Percentiles rank a stretch among this genome's conserved stretches.
Evolutionary conservation across 2,888 invertebrate genomes (phyloP).

Genomic region (Scaptomyza caliginosa): DNA sequence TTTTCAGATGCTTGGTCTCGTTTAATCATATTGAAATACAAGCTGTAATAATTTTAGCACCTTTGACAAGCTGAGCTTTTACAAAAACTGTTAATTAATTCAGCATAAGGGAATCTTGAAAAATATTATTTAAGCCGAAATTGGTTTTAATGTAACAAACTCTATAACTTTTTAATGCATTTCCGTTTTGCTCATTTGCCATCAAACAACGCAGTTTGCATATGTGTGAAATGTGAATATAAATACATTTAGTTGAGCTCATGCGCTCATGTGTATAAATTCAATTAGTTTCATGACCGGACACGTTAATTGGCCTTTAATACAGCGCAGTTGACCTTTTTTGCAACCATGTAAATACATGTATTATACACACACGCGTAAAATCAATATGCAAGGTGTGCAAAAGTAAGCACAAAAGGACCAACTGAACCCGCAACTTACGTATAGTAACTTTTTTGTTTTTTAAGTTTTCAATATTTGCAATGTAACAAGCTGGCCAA

Average conservation of each 20-base stretch:
- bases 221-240: conserved; percentile 22
- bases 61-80: neutral
- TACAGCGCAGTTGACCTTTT: conserved; percentile 9
- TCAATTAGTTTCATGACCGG: conserved; percentile 60
- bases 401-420: neutral
- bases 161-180: neutral
- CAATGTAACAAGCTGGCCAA: conserved; percentile 12
- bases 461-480: too few relatives aligned
- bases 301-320: conserved; percentile 68
- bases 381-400: neutral
- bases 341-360: neutral
- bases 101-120: neutral
- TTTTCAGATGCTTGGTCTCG: neutral
- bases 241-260: conserved; percentile 35
- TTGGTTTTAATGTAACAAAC: conserved; percentile 21
- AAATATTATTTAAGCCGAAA: conserved; percentile 7
- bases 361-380: neutral
- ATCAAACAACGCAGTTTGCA: conserved; percentile 3
- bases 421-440: neutral
- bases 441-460: too few relatives aligned
- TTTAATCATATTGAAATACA: neutral
- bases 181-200: neutral
- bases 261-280: conserved; percentile 56
- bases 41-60: neutral
- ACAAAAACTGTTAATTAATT: neutral